Percentiles rank a stretch among this genome's conserved stretches.
phyloP scores from a whole-genome alignment of 2,113 vertebrate species.

The Nothocercus nigrocapillus region DNA sequence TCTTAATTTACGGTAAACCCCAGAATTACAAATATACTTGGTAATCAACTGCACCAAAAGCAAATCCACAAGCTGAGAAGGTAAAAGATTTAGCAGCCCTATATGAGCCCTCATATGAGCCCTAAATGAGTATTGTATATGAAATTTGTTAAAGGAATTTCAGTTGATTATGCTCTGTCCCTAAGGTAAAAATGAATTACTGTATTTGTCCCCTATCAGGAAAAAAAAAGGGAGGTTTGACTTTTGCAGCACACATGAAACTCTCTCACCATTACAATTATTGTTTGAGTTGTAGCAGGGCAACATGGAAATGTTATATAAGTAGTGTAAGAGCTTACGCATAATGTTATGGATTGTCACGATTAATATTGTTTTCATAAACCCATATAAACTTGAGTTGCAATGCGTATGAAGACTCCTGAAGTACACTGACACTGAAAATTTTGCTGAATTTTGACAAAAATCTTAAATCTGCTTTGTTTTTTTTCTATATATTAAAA shows the following conservation, averaged over 20 bases:
- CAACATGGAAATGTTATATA: background rate
- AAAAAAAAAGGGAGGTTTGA: background rate
- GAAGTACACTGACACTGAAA: background rate
- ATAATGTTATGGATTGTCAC: background rate
- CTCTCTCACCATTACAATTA: background rate
- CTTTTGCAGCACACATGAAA: background rate
- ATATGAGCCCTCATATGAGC: no score
- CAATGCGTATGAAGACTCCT: background rate
- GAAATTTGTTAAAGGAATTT: background rate
- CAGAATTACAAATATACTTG: background rate
- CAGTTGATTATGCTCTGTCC: background rate
- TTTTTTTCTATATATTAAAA: background rate
- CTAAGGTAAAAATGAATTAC: background rate
- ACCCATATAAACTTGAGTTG: background rate
- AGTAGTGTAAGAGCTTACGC: background rate
- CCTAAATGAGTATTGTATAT: background rate
- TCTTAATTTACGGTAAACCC: background rate
- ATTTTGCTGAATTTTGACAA: background rate
- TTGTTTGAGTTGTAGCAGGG: background rate
- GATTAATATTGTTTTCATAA: background rate
- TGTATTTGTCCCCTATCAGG: background rate
- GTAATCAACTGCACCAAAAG: background rate
- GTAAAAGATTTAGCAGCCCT: background rate
- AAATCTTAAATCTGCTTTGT: background rate
- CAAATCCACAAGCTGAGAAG: background rate